phyloP scores from a whole-genome alignment of 2,113 vertebrate genomes.

The Mesembrinibis cayennensis region DNA sequence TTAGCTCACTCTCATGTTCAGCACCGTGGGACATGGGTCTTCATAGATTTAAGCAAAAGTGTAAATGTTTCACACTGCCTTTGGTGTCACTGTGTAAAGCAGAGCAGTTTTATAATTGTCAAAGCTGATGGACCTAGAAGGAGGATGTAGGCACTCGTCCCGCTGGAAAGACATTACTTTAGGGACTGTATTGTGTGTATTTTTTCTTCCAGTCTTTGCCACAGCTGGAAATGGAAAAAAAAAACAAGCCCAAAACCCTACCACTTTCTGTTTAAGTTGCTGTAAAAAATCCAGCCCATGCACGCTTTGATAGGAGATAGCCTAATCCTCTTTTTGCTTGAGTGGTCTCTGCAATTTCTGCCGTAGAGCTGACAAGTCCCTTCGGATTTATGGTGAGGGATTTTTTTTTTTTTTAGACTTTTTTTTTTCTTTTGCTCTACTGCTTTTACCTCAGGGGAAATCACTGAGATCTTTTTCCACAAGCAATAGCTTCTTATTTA shows the following conservation, averaged over 20 bases:
- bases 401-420: background rate
- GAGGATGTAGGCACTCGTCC: background rate
- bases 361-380: constrained; percentile 48
- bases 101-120: background rate
- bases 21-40: rapidly evolving
- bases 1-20: background rate
- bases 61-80: background rate
- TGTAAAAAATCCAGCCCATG: constrained; percentile 36
- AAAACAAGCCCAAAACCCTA: background rate
- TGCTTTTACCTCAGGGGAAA: constrained; percentile 65
- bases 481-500: constrained; percentile 50
- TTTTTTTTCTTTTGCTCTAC: constrained; percentile 30
- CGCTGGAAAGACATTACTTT: background rate
- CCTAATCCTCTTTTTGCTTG: constrained; percentile 70
- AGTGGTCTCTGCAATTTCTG: constrained; percentile 69
- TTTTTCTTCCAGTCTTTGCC: background rate
- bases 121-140: background rate
- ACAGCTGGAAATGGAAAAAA: background rate
- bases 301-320: constrained; percentile 49
- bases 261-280: constrained; percentile 36
- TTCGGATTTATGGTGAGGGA: constrained; percentile 45
- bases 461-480: constrained; percentile 14
- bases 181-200: background rate
- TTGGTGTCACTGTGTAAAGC: background rate
- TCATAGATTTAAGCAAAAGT: background rate